Percentiles rank a stretch among this genome's conserved stretches.
Evolutionary conservation across 23 tunicate genomes (phyloP).

Genomic region (Halocynthia roretzi): DNA sequence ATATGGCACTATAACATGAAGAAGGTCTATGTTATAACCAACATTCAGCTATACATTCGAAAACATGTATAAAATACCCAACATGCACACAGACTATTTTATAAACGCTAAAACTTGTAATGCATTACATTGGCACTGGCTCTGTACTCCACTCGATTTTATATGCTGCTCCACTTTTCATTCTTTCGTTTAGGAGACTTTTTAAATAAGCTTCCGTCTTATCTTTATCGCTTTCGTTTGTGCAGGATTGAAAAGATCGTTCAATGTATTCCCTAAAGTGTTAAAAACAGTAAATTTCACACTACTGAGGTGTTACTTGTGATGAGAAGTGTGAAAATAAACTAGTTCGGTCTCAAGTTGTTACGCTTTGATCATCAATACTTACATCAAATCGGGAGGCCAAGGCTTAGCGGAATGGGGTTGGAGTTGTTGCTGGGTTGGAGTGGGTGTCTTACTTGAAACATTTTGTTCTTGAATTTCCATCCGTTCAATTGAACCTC

Average conservation of each 20-base stretch:
- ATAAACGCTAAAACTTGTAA: not conserved
- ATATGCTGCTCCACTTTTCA: conserved; percentile 89
- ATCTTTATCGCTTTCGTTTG: conserved; percentile 76
- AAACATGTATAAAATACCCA: too few species aligned
- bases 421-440: not conserved
- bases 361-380: not conserved
- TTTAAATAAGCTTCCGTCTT: conserved; percentile 79
- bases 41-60: too few species aligned
- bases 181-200: conserved; percentile 57
- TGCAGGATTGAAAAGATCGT: conserved; percentile 90
- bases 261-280: conserved; percentile 90
- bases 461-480: too few species aligned
- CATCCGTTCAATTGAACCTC: too few species aligned
- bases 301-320: too few species aligned
- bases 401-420: conserved; percentile 14
- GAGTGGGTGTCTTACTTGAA: not conserved
- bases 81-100: too few species aligned
- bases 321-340: not conserved
- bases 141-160: conserved; percentile 80
- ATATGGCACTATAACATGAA: too few species aligned
- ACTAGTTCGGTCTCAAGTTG: not conserved
- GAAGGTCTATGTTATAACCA: too few species aligned
- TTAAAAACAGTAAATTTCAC: not conserved
- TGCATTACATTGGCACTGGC: conserved; percentile 76
- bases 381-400: conserved; percentile 81